Evolutionary conservation across 1,140 invertebrate species (phyloP), one percentile per base, ranked within the genome.

Genomic region (Drosophila burlai): DNA sequence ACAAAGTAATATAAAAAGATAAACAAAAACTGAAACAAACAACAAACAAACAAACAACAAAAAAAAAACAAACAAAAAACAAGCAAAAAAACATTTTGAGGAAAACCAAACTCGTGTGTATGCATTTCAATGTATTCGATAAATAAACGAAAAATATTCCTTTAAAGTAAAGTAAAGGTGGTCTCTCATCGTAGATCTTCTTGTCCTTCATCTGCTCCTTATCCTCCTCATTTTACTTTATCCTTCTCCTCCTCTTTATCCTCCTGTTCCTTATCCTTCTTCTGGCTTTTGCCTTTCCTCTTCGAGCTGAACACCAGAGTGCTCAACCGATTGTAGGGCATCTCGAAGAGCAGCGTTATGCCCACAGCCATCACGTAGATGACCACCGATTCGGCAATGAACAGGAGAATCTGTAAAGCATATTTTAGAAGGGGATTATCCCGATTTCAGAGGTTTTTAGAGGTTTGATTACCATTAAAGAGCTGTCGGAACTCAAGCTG

Each of bases 41-140:
- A 69, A 66, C 24, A 24, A 24, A 24, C 24, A 66, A 54, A 45
- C 66, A 79, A 74, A 55, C n/a, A n/a, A n/a, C n/a, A 21, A 64
- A 67, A 76, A 79, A 68, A 76, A 79, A 68, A 76, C 24, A 79
- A 55, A 77, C 61, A 81, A 65, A 63, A 66, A 67, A 74, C 90
- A 68, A 76, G 68, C 81, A 80, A 76, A 82, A 68, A 57, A 49
- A 57, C 54, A 57, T 85, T 80, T 80, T 89, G 76, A 83, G 83
- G 82, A 86, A 76, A 76, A 69, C 43, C 60, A 91, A 91, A 91
- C 90, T 91, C 84, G 91, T 92, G 84, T 92, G 84, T 92, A 92
- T 92, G 91, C 91, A 92, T 92, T 92, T 92, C 83, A 92, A 92
- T 92, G 91, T 92, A 92, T 92, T 92, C 91, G 86, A 92, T 92